Evolutionary conservation across 2,888 invertebrate species (phyloP).

Genomic region (Machimus atricapillus): DNA sequence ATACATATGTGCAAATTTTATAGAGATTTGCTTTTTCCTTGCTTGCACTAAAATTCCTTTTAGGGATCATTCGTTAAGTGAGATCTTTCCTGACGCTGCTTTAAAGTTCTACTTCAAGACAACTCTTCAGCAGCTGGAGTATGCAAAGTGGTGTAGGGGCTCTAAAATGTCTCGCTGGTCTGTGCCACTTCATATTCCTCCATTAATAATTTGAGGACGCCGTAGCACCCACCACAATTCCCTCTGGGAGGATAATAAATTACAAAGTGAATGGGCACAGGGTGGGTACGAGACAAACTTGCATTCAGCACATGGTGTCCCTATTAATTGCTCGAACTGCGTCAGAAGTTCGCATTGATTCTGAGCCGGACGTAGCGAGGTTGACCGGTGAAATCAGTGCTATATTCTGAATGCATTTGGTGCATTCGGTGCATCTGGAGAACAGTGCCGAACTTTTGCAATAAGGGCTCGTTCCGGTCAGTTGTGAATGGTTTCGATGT

Average conservation of each 20-base stretch:
- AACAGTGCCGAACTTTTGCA: not conserved
- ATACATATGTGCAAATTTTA: too few relatives aligned
- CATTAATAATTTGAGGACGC: constrained; percentile 16
- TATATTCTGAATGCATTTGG: not conserved
- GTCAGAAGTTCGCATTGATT: not conserved
- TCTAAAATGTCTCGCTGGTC: not conserved
- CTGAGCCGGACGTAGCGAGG: not conserved
- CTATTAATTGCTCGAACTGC: constrained; percentile 3
- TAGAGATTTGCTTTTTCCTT: too few relatives aligned
- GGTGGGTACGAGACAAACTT: not conserved
- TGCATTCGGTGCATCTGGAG: not conserved
- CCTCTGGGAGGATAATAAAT: constrained; percentile 14
- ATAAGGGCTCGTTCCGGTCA: not conserved
- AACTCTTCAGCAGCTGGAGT: not conserved
- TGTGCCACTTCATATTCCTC: constrained; percentile 21
- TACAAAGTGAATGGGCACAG: not conserved
- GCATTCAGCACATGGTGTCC: constrained; percentile 26
- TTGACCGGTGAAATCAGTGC: not conserved
- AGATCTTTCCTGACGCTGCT: not conserved
- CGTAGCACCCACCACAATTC: not conserved
- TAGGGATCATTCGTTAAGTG: not conserved
- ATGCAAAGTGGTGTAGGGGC: not conserved
- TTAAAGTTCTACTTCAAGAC: not conserved
- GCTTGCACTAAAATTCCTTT: not conserved
- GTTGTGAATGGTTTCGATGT: not conserved